Base-by-base conservation (phyloP, 2,888 invertebrate genomes). In the Drosophila glabriapex region DNA sequence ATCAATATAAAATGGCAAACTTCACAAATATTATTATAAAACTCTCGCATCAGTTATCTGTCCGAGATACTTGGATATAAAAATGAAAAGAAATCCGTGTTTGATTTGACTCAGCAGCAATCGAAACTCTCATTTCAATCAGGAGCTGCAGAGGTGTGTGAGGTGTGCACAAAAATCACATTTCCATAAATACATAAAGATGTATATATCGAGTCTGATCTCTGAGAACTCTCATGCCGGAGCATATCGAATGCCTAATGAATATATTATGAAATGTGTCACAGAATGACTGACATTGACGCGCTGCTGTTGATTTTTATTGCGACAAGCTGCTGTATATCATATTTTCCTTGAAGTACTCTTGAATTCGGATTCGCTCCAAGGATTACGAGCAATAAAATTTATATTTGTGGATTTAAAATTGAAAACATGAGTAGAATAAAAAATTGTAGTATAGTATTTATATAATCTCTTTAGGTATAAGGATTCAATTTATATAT, bases 171-270 rank as follows among this genome's bases (percentile, higher is more conserved):
- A 6, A 43, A 52, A 60, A 31, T 25, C 28, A 67, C 43, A 63
- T 73, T 70, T 73, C 16, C 55, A 65, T 64, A 62, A 60, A 70
- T 52, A 43, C 29, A 72, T 71, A 63, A 55, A 62, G 61, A 69
- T 53, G 64, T 37, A 39, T 53, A n/a, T 54, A 35, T 53, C 62
- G 49, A 60, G 60, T 63, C 52, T 50, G 29, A 43, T 59, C 53
- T 9, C 25, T 19, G 39, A 46, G 52, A 49, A 50, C 37, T 63
- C 73, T 70, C 85, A 73, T 72, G 73, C 33, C 61, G 46, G 29
- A 54, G 84, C 81, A 78, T 72, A 78, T 76, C 71, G 72, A 73
- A 76, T 83, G 64, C 68, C 65, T 63, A 68, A 80, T 83, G 86
- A 64, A 68, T 71, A 71, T 76, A 76, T 72, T 73, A 70, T 72